A percentile compares a stretch with the other conserved stretches of the same genome.
Evolutionary conservation across 2,888 invertebrate species (phyloP).

Genomic region (Automeris io): DNA sequence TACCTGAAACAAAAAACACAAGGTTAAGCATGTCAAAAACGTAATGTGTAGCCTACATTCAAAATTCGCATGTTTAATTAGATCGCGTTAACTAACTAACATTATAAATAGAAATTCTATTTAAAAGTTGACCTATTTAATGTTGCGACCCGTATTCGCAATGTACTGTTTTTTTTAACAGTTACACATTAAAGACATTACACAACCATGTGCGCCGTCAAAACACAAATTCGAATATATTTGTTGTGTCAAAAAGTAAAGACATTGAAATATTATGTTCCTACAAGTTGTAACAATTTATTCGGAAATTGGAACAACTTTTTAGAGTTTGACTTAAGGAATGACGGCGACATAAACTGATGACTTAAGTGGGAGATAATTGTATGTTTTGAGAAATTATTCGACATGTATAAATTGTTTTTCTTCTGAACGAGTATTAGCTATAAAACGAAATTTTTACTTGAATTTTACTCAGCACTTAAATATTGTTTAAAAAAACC

Average conservation of each 20-base stretch:
- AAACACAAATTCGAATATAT: slow-evolving; percentile 43
- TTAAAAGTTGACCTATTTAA: slow-evolving; percentile 65
- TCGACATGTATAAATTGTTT: slow-evolving; percentile 11
- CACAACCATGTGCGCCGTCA: slow-evolving; percentile 55
- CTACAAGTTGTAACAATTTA: slow-evolving; percentile 37
- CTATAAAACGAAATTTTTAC: slow-evolving; percentile 10
- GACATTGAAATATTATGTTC: slow-evolving; percentile 49
- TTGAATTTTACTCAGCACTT: background rate
- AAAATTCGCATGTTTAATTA: slow-evolving; percentile 55
- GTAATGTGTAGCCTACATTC: slow-evolving; percentile 28
- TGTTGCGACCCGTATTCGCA: slow-evolving; percentile 63
- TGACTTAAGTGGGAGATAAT: slow-evolving; percentile 14
- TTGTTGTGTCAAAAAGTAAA: slow-evolving; percentile 41
- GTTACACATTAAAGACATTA: slow-evolving; percentile 55
- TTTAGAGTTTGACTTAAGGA: slow-evolving; percentile 18
- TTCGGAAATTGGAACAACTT: slow-evolving; percentile 21
- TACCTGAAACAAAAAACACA: slow-evolving; percentile 58
- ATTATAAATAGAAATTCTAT: slow-evolving; percentile 50
- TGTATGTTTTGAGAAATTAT: slow-evolving; percentile 13
- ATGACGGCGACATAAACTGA: slow-evolving; percentile 11
- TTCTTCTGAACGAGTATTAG: background rate
- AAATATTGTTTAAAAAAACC: background rate
- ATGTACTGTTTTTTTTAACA: slow-evolving; percentile 51
- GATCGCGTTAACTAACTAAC: slow-evolving; percentile 66
- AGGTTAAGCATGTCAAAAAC: slow-evolving; percentile 35